These are phyloP conservation scores for Ennomos fuscantarius DNA, from an alignment of 2,888 invertebrate species.

Conservation along the genomic window DNA sequence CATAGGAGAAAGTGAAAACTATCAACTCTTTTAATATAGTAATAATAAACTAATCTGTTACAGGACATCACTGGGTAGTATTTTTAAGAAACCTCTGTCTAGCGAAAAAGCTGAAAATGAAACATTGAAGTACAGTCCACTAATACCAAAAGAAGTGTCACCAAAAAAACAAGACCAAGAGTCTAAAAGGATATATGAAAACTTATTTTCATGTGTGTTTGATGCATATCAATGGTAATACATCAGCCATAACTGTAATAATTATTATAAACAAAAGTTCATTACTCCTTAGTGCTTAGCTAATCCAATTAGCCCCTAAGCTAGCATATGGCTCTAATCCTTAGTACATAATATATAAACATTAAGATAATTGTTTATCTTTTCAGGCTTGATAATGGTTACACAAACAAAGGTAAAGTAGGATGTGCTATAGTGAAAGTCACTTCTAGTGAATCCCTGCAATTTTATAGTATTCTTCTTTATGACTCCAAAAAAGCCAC, in stretches of 20 bases:
- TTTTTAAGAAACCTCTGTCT: conserved; percentile 57
- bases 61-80: conserved; percentile 72
- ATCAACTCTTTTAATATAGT: not conserved
- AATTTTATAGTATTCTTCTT: conserved; percentile 59
- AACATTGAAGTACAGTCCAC: conserved; percentile 70
- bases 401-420: conserved; percentile 65
- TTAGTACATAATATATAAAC: too few relatives aligned
- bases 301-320: too few relatives aligned
- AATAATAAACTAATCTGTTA: conserved; percentile 37
- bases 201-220: conserved; percentile 65
- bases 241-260: not conserved
- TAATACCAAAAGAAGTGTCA: conserved; percentile 37
- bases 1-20: too few relatives aligned
- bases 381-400: conserved; percentile 65
- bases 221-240: conserved; percentile 72
- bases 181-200: conserved; percentile 55
- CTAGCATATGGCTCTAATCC: too few relatives aligned
- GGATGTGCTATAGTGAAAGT: conserved; percentile 73
- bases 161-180: conserved; percentile 44
- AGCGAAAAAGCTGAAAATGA: conserved; percentile 55
- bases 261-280: too few relatives aligned
- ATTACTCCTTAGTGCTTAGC: too few relatives aligned
- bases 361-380: conserved; percentile 16
- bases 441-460: conserved; percentile 40
- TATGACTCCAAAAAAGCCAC: conserved; percentile 73